Base-by-base conservation (phyloP, 2,113 vertebrate genomes). In the Mus spicilegus region DNA sequence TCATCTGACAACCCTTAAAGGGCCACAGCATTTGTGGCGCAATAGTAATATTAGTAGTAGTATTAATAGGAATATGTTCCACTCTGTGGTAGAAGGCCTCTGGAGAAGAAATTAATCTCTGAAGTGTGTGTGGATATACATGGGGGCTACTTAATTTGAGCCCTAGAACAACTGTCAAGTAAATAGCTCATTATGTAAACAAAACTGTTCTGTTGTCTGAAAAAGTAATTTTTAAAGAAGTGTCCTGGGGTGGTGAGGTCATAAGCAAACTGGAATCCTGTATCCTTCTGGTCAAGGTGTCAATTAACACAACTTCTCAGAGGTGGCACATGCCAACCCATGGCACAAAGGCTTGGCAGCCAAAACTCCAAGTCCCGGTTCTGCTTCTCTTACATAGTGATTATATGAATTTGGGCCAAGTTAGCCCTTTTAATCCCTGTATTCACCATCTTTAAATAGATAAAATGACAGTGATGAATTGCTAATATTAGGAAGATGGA, bases 121-220 rank as follows among this genome's bases (percentile, higher is more conserved):
- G 28, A 36, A 30, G 58, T 94, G 2, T 49, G 16, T 49, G 42
- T 20, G 30, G 2, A 1, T 63, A 19, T 78, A 90, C 39, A 16
- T 36, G 13, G 61, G 49, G 69, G 20, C 33, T 86, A 28, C 26
- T 36, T 77, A 75, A 70, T 3, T 81, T 87, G 63, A 91, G 49
- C 91, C 87, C 49, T 84, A 96, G 49, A 94, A 91, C 46, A 58
- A 49, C 42, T 86, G 24, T 49, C 30, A 61, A 94, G 73, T 46
- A 63, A 95, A 70, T 11, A 72, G 42, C 42, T 69, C 14, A 72
- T 39, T 69, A 33, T 19, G n/a, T 95, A 76, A 90, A 72, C 14
- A 49, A 89, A 30, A 39, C 70, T 67, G 11, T 73, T 92, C 78
- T 36, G 89, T 19, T 63, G n/a, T 7, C 11, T 58, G 16, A 96